A percentile compares a stretch with the other conserved stretches of the same genome.
These are phyloP conservation scores for Siderastrea siderea DNA, from an alignment of 92 coral and sea anemone species.

Conservation along the genomic window DNA sequence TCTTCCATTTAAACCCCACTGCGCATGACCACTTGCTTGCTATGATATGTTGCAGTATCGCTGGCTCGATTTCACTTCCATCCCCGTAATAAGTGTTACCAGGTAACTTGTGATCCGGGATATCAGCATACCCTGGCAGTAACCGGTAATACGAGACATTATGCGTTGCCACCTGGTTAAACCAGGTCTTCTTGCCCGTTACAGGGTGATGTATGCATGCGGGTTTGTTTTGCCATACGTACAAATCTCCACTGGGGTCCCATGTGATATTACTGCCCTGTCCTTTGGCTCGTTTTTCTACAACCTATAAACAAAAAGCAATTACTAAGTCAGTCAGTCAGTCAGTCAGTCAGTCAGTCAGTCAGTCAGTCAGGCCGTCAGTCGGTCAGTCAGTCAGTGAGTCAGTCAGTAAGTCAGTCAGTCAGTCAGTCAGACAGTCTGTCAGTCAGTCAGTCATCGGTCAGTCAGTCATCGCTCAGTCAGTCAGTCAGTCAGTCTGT, in stretches of 20 bases:
- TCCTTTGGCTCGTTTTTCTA: constrained; percentile 18
- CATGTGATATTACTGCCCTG: constrained; percentile 39
- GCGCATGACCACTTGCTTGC: constrained; percentile 63
- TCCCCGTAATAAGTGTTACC: constrained; percentile 63
- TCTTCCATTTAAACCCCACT: constrained; percentile 65
- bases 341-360: no score
- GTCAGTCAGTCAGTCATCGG: no score
- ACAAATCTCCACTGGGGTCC: constrained; percentile 43
- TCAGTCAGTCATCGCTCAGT: no score
- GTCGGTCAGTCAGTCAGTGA: no score
- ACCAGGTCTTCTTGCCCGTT: constrained; percentile 59
- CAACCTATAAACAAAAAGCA: constrained; percentile 18
- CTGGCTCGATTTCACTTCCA: constrained; percentile 55
- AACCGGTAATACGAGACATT: constrained; percentile 39
- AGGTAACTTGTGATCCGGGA: constrained; percentile 62
- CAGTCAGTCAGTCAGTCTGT: no score
- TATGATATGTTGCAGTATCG: constrained; percentile 51
- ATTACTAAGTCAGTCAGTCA: no score
- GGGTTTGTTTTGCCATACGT: constrained; percentile 53
- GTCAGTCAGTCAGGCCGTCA: no score
- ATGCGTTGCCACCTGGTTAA: constrained; percentile 28
- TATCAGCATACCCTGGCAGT: constrained; percentile 22
- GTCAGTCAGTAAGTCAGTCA: no score
- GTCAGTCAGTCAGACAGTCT: no score
- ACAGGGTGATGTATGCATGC: constrained; percentile 56